Base-by-base conservation (phyloP, 2,888 invertebrate species). In the Sphaerophoria taeniata region DNA sequence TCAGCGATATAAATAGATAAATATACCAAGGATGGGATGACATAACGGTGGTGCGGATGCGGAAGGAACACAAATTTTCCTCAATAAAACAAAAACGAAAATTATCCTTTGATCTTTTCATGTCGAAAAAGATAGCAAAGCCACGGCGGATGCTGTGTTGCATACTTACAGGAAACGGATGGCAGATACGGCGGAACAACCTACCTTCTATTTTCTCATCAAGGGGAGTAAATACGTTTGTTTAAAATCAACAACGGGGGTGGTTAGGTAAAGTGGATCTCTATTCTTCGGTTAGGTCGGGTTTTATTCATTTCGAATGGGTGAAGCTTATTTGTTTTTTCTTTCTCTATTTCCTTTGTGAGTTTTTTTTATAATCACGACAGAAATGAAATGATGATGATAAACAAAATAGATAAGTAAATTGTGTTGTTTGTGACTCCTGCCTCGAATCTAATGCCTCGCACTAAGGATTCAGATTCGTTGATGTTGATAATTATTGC, bases 71-170 rank as follows among this genome's bases (percentile, higher is more conserved):
- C n/a, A 56, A 61, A 63, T 65, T 65, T 58, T 45, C 69, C n/a
- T 67, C 58, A 71, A 75, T 61, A 75, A 84, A 71, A 71, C 74
- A 75, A 80, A 72, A 63, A 55, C 65, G 53, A 84, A 60, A 80
- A 67, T 71, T 71, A 74, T 80, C 80, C 71, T 84, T 84, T 84
- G 74, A 79, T 84, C 79, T 79, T 84, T 84, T 84, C 53, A 53
- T 70, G 47, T 74, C 47, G 56, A 61, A 61, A 61, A 31, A 43
- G 61, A 58, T 71, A 63, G 24, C 51, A 39, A 3, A 63, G 45
- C 9, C 24, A 31, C 33, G n/a, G 16, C 33, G n/a, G 16, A 31
- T 33, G 55, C 36, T 60, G 58, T 56, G 63, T 39, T 65, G 65
- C 70, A 77, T 77, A 69, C 55, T 56, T 77, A 69, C 77, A 39